phyloP scores from a whole-genome alignment of 2,797 vertebrate species.

The Enteromius mattozi region DNA sequence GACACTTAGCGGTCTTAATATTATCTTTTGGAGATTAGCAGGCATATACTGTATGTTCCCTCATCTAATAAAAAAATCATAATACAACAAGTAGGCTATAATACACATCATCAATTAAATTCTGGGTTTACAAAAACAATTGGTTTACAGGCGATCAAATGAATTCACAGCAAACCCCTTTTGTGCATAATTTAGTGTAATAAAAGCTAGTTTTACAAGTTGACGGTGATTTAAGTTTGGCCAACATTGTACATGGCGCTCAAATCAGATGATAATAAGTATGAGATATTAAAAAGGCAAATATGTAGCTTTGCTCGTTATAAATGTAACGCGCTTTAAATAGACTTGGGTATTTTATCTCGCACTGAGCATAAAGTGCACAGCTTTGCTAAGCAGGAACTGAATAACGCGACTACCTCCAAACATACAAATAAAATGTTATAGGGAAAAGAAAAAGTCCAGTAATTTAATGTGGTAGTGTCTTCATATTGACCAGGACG shows the following conservation, averaged over 20 bases:
- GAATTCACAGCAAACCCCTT: not conserved
- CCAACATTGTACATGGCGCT: not conserved
- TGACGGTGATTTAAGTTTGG: not conserved
- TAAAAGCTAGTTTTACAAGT: constrained; percentile 8
- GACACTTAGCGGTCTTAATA: not conserved
- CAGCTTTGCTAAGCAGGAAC: constrained; percentile 12
- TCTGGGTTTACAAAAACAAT: not conserved
- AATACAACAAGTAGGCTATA: constrained; percentile 6
- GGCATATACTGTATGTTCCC: not conserved
- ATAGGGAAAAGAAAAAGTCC: not conserved
- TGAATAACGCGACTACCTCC: not conserved
- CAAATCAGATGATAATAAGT: not conserved
- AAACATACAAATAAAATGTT: not conserved
- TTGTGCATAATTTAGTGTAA: constrained; percentile 4
- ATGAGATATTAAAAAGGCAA: not conserved
- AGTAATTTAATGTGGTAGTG: not conserved
- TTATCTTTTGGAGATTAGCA: not conserved
- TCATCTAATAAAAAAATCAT: not conserved
- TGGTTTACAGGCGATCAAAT: not conserved
- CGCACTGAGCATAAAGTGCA: not conserved
- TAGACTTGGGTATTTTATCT: not conserved
- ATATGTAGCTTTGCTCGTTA: not conserved
- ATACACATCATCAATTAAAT: not conserved
- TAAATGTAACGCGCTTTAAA: not conserved
- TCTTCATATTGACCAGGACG: not conserved